Evolutionary conservation across 2,888 invertebrate species (phyloP).

Genomic region (Drosophila barbarae): DNA sequence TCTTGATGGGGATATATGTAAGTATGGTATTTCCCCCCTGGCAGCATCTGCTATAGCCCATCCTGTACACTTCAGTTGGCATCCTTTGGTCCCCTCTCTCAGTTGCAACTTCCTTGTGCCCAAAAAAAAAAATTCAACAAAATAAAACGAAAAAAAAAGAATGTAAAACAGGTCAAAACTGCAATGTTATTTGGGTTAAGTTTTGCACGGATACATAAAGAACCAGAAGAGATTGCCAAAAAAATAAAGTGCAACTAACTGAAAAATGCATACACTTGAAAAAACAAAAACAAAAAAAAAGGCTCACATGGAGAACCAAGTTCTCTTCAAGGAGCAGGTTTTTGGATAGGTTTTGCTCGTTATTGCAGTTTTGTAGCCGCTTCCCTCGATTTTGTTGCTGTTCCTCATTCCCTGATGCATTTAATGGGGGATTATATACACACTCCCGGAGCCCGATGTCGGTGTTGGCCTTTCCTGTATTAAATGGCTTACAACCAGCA

Average conservation of each 20-base stretch:
- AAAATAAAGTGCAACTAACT: constrained; percentile 1
- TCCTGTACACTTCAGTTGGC: not conserved
- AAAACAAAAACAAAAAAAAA: not conserved
- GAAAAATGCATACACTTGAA: constrained; percentile 23
- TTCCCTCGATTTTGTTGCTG: constrained; percentile 13
- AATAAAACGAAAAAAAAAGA: not conserved
- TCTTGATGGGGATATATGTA: constrained; percentile 17
- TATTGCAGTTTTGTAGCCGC: constrained; percentile 42
- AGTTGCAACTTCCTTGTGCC: not conserved
- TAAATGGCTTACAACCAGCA: constrained; percentile 10
- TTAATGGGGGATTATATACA: constrained; percentile 20
- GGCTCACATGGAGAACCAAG: constrained; percentile 25
- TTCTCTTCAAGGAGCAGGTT: constrained; percentile 65
- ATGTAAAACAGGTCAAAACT: constrained; percentile 45
- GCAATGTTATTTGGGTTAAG: constrained; percentile 64
- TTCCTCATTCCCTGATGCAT: constrained; percentile 6
- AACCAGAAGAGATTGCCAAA: constrained; percentile 26
- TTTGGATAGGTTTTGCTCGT: constrained; percentile 20
- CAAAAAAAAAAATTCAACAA: constrained; percentile 1
- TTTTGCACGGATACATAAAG: constrained; percentile 8
- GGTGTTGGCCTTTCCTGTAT: constrained; percentile 10
- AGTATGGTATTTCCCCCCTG: constrained; percentile 1
- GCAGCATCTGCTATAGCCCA: constrained; percentile 14
- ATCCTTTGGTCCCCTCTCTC: constrained; percentile 3
- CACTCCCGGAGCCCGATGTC: not conserved